Conservation (phyloP, 1,140 invertebrate species). For the Papilio glaucus region DNA sequence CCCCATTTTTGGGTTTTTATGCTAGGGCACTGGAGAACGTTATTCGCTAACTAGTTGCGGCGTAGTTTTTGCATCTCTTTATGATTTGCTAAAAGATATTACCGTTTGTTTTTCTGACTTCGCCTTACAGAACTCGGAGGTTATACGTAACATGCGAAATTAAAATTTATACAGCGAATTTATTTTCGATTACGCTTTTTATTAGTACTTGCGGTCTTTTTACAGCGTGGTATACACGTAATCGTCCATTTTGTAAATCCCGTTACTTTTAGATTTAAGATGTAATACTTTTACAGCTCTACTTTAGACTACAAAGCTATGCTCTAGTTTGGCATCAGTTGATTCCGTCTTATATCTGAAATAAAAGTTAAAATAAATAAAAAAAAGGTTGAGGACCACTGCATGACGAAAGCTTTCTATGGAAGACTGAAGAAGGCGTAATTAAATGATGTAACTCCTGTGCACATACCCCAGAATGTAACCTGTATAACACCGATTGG, state of each 20-base stretch:
- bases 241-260: background rate
- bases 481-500: too few relatives aligned
- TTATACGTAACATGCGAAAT: slow-evolving; percentile 1
- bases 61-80: background rate
- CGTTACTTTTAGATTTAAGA: too few relatives aligned
- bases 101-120: background rate
- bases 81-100: background rate
- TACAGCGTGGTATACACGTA: background rate
- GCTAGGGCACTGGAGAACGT: slow-evolving; percentile 40
- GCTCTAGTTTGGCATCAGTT: too few relatives aligned
- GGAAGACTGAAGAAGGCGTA: too few relatives aligned
- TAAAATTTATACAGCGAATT: background rate
- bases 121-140: background rate
- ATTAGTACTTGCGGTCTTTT: background rate
- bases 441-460: too few relatives aligned
- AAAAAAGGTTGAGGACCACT: too few relatives aligned
- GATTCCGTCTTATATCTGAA: too few relatives aligned
- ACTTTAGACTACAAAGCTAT: too few relatives aligned
- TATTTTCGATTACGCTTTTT: slow-evolving; percentile 9
- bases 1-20: slow-evolving; percentile 42
- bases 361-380: too few relatives aligned
- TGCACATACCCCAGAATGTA: too few relatives aligned
- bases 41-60: slow-evolving; percentile 24
- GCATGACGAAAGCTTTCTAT: too few relatives aligned
- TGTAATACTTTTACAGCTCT: too few relatives aligned